Evolutionary conservation across 2,888 invertebrate species (phyloP), one percentile per base, ranked within the genome.

Genomic region (Julus scandinavius): DNA sequence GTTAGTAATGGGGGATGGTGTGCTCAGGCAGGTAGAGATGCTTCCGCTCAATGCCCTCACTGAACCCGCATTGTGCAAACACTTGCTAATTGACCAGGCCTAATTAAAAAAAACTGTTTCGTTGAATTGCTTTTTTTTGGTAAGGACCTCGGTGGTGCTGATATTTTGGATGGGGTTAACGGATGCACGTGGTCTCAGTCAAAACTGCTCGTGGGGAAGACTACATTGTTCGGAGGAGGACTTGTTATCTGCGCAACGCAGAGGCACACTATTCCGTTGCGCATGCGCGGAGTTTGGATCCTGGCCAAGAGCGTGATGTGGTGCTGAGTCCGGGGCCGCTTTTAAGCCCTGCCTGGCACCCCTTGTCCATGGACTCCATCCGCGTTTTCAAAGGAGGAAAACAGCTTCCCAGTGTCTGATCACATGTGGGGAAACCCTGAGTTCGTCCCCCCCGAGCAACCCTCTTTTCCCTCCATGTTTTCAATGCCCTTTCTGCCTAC

Each of bases 1-100:
- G 63, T 63, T 63, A 63, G 63, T 63, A 63, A 63, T 63, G 17
- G 63, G 63, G n/a, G 54, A 54, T 54, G 54, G 54, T 54, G 54
- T 13, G 9, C 45, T 45, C 9, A 54, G 54, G 54, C 54, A 54
- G 54, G 54, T 54, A 17, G 54, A 54, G 54, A 9, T 54, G 54
- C 54, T 17, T 17, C 7, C 45, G 7, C 45, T 5, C 45, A 45
- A 45, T 45, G 45, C 6, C 6, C 7, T 54, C n/a, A n/a, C 17
- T 63, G 63, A 63, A 63, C 17, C 63, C 63, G 54, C 9, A 15
- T 17, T 3, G 54, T 54, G 15, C 54, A 11, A 50, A 50, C 50
- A 50, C 11, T 7, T 45, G 63, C 63, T 63, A 63, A 63, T 63
- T 63, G 45, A 45, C 45, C 2, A 45, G n/a, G 63, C n/a, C 63